phyloP scores from a whole-genome alignment of 2,797 vertebrate genomes.

The Eleutherodactylus coqui region DNA sequence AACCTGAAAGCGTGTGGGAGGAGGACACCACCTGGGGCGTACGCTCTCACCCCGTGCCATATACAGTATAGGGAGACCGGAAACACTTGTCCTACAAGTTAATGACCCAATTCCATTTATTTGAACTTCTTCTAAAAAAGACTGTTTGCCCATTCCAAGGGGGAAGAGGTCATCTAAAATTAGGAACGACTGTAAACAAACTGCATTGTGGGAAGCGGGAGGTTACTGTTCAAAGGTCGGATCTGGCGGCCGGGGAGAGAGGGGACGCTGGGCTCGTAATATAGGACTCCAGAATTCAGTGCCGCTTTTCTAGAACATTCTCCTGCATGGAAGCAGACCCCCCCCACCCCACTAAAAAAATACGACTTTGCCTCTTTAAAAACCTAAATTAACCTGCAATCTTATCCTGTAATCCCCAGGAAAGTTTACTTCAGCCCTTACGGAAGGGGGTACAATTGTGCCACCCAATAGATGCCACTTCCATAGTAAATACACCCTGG shows the following conservation, averaged over 20 bases:
- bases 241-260: neutral
- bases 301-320: too few relatives aligned
- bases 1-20: conserved; percentile 9
- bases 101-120: conserved; percentile 29
- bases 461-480: too few relatives aligned
- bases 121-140: conserved; percentile 24
- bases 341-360: too few relatives aligned
- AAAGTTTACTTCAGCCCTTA: too few relatives aligned
- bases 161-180: conserved; percentile 38
- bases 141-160: conserved; percentile 6
- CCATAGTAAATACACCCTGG: neutral
- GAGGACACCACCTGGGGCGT: neutral
- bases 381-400: too few relatives aligned
- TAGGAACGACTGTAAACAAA: conserved; percentile 41
- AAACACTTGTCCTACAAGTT: conserved; percentile 34
- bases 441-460: too few relatives aligned
- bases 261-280: neutral
- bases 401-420: too few relatives aligned
- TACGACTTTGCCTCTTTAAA: too few relatives aligned
- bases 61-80: neutral
- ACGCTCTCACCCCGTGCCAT: neutral
- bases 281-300: neutral
- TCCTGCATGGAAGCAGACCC: too few relatives aligned
- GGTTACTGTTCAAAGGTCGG: conserved; percentile 38
- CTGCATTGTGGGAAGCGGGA: conserved; percentile 40